Evolutionary conservation across 2,888 invertebrate genomes (phyloP).

Genomic region (Danaus chrysippus): DNA sequence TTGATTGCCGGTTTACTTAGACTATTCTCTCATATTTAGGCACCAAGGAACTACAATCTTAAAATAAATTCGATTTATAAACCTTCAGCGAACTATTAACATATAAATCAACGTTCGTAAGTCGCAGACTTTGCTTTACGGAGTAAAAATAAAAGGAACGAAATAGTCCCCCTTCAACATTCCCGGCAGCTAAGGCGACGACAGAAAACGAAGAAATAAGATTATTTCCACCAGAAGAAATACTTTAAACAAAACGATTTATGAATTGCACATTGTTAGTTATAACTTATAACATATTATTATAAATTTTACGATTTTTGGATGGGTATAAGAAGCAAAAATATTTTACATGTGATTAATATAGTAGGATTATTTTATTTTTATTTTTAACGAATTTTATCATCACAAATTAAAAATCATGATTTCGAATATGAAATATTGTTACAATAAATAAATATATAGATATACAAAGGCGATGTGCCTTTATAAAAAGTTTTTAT

Average conservation of each 20-base stretch:
- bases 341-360: no score
- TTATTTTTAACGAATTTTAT: no score
- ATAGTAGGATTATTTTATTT: no score
- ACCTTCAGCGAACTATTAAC: slow-evolving; percentile 38
- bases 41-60: slow-evolving; percentile 24
- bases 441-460: no score
- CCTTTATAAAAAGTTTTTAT: no score
- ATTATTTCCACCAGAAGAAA: slow-evolving; percentile 57
- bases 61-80: slow-evolving; percentile 19
- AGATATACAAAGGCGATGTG: no score
- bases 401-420: no score
- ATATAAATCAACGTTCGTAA: slow-evolving; percentile 61
- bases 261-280: slow-evolving; percentile 56
- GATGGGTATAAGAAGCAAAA: no score
- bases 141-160: slow-evolving; percentile 54
- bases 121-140: slow-evolving; percentile 55
- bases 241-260: slow-evolving; percentile 57
- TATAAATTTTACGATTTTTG: no score
- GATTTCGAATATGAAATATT: no score
- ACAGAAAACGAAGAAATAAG: slow-evolving; percentile 65
- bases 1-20: slow-evolving; percentile 60
- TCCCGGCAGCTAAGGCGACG: slow-evolving; percentile 56
- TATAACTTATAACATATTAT: background rate
- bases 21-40: slow-evolving; percentile 35
- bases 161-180: slow-evolving; percentile 50